Conservation (phyloP, 2,113 vertebrate species). For the Phasianus colchicus region DNA sequence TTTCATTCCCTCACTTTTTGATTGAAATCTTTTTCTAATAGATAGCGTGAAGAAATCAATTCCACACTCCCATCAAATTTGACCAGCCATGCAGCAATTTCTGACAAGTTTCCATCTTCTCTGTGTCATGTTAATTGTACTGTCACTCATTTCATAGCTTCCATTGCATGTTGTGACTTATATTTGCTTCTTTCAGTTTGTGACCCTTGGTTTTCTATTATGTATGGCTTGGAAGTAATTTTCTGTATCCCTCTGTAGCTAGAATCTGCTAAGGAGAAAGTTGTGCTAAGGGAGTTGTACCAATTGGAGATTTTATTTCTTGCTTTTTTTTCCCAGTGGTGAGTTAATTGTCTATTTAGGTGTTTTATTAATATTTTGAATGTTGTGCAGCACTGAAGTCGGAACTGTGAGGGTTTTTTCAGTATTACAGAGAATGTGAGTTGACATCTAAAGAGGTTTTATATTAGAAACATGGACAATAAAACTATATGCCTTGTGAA, state of each 20-base stretch:
- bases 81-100: conserved; percentile 26
- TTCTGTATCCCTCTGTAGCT: neutral
- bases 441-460: neutral
- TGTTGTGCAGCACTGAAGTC: neutral
- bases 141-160: conserved; percentile 40
- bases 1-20: conserved; percentile 46
- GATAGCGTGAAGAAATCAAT: conserved; percentile 54
- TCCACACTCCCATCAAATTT: conserved; percentile 24
- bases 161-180: conserved; percentile 18
- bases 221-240: conserved; percentile 14
- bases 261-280: neutral
- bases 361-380: conserved; percentile 3
- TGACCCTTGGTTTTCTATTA: conserved; percentile 13
- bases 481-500: neutral
- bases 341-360: neutral
- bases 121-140: conserved; percentile 45
- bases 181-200: conserved; percentile 3
- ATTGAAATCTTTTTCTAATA: conserved; percentile 48
- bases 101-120: conserved; percentile 48
- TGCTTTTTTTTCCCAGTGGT: neutral
- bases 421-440: neutral
- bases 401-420: neutral
- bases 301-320: neutral
- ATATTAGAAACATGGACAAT: neutral
- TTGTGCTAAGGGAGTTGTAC: neutral